phyloP scores from a whole-genome alignment of 2,113 vertebrate genomes.

The Pongo pygmaeus region DNA sequence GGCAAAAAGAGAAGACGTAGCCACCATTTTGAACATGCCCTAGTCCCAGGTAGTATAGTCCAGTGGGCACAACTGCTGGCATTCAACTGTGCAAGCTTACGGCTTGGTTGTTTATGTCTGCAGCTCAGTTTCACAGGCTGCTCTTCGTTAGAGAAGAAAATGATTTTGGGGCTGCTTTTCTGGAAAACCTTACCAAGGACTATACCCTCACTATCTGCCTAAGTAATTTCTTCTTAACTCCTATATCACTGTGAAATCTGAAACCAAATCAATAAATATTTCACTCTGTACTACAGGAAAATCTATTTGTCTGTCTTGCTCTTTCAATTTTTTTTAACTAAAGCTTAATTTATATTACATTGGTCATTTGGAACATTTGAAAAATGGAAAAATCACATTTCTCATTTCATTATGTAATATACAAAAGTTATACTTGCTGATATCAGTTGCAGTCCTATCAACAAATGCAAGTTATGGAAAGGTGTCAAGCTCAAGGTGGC shows the following conservation, averaged over 20 bases:
- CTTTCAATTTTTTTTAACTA: background rate
- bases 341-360: background rate
- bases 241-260: background rate
- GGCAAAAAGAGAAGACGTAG: too few relatives aligned
- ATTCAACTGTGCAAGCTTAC: too few relatives aligned
- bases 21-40: too few relatives aligned
- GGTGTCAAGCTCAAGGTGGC: background rate
- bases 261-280: background rate
- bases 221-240: too few relatives aligned
- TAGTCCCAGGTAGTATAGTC: too few relatives aligned
- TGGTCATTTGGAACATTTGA: background rate
- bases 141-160: too few relatives aligned
- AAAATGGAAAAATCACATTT: slow-evolving; percentile 1
- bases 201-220: too few relatives aligned
- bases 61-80: too few relatives aligned
- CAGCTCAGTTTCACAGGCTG: too few relatives aligned
- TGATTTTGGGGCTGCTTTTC: too few relatives aligned
- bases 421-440: slow-evolving; percentile 6
- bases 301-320: background rate
- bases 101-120: too few relatives aligned
- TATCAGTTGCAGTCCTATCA: background rate
- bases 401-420: background rate
- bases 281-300: background rate
- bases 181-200: too few relatives aligned
- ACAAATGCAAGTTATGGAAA: background rate